A percentile compares a stretch with the other conserved stretches of the same genome.
phyloP scores from a whole-genome alignment of 2,113 vertebrate species.

The mouse (Mus musculus) region GRCm39 chr19:18865001-18865500 shows the following conservation, averaged over 20 bases:
- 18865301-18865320: conserved; percentile 76
- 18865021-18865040: not conserved
- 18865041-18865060: conserved; percentile 30
- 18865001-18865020: conserved; percentile 43
- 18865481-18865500: conserved; percentile 83
- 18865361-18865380: conserved; percentile 79
- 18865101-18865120: conserved; percentile 71
- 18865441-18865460: conserved; percentile 84
- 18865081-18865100: conserved; percentile 68
- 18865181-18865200: conserved; percentile 74
- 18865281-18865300: conserved; percentile 75
- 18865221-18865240: conserved; percentile 77
- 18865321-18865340: conserved; percentile 78
- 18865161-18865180: conserved; percentile 63
- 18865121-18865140: conserved; percentile 69
- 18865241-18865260: conserved; percentile 78
- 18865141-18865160: conserved; percentile 68
- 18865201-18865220: conserved; percentile 61
- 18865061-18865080: conserved; percentile 61
- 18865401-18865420: not conserved
- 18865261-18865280: conserved; percentile 82
- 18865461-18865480: conserved; percentile 81
- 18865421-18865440: conserved; percentile 79
- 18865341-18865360: conserved; percentile 77
- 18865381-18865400: conserved; percentile 12